Evolutionary conservation across 2,888 invertebrate species (phyloP), one percentile per base, ranked within the genome.

Genomic region (Trichopria drosophilae): DNA sequence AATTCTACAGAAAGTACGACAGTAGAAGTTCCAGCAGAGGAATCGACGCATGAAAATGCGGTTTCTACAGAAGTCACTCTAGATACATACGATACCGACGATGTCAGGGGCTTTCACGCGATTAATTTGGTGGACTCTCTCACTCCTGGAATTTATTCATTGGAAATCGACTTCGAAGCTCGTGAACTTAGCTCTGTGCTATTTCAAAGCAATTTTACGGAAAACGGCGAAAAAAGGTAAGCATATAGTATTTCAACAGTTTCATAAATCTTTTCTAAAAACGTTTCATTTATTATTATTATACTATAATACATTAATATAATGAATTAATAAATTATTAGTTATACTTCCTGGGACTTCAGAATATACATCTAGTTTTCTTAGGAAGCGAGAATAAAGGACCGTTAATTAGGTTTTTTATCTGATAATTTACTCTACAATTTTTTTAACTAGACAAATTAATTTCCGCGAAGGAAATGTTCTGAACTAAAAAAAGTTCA

Each of bases 161-260:
- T 72, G 43, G 64, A 67, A 46, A 64, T 72, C 29, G 62, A 66
- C 42, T 72, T 70, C 42, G 62, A 71, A 35, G 46, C 58, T 28
- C 43, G 40, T 1, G 36, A 58, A 2, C 56, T 59, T 35, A 53
- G 46, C 35, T 50, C 56, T 15, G 58, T 51, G 4, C 19, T 62
- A 12, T 51, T 50, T 6, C 28, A 53, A 5, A 44, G 48, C 7
- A 61, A 63, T 41, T 34, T 42, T n/a, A 57, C 46, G 18, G 41
- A 56, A 24, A 57, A 43, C 22, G 49, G 32, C 36, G 37, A 43
- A 7, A 32, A 37, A 7, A 56, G 52, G 62, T 62, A 16, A 55
- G 55, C 26, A 6, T 29, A 23, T 6, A 23, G 12, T n/a, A 24
- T 39, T 24, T 4, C 16, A 19, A 18, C 22, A 16, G 9, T 5